These are phyloP conservation scores for Pangasius sanitwongsei DNA, from an alignment of 2,797 vertebrate species.

Conservation along the genomic window DNA sequence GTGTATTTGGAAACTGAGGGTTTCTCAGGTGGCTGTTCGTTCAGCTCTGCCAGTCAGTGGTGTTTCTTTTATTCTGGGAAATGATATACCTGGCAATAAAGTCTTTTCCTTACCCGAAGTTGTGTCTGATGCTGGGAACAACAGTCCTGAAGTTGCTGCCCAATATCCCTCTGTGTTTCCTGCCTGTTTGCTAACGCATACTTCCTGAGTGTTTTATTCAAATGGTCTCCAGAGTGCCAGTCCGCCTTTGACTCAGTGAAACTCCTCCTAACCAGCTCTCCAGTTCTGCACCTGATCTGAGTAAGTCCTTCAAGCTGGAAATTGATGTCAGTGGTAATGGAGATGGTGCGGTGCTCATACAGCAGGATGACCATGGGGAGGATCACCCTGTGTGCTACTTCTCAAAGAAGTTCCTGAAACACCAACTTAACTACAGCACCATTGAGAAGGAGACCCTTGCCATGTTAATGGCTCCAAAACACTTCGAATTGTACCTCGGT, in stretches of 20 bases:
- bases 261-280: background rate
- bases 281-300: background rate
- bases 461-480: no score
- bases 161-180: background rate
- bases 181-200: background rate
- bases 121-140: background rate
- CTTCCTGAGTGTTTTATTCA: no score
- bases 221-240: no score
- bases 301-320: background rate
- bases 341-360: background rate
- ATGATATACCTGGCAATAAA: constrained; percentile 3
- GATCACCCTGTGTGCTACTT: background rate
- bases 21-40: background rate
- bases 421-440: no score
- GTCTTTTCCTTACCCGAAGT: background rate
- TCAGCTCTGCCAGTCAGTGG: background rate
- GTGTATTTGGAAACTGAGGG: no score
- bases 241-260: background rate
- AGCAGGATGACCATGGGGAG: background rate
- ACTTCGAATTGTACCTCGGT: no score
- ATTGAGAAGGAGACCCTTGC: no score
- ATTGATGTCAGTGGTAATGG: background rate
- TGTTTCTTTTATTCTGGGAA: background rate
- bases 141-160: no score
- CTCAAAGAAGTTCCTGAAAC: no score